A percentile compares a stretch with the other conserved stretches of the same genome.
Evolutionary conservation across 2,888 invertebrate genomes (phyloP).

Genomic region (Eristalis intricaria): DNA sequence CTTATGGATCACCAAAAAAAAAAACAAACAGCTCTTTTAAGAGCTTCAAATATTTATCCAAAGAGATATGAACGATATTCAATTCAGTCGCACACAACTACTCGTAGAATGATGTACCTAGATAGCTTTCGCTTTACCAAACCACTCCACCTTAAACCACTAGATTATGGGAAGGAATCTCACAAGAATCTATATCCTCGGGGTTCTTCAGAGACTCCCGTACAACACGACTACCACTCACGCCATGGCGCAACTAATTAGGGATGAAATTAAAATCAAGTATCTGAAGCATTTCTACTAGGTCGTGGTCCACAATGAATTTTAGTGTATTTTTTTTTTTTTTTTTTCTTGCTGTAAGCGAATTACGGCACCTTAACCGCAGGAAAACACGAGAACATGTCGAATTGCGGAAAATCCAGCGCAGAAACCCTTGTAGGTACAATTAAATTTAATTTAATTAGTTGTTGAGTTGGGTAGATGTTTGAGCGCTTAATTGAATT

Average conservation of each 20-base stretch:
- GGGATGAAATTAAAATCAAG: neutral
- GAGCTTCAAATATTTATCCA: neutral
- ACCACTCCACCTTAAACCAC: neutral
- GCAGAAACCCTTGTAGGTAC: neutral
- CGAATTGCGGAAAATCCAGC: neutral
- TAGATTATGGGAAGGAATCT: too few species aligned
- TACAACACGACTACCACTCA: neutral
- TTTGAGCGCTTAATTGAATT: slow-evolving; percentile 7
- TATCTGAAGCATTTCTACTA: neutral
- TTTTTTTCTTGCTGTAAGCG: neutral
- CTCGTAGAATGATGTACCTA: neutral
- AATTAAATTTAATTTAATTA: slow-evolving; percentile 30
- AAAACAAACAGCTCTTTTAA: neutral
- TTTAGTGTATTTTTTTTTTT: neutral
- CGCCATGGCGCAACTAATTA: neutral
- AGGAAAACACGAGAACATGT: neutral
- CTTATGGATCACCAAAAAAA: neutral
- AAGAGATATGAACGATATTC: neutral
- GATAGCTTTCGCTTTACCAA: neutral
- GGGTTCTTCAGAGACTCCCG: neutral
- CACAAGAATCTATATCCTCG: too few species aligned
- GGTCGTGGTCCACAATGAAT: neutral
- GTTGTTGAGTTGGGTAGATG: neutral
- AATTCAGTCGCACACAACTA: neutral
- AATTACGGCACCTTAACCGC: neutral